Conservation (phyloP, 2,113 vertebrate species). For the Caretta caretta region DNA sequence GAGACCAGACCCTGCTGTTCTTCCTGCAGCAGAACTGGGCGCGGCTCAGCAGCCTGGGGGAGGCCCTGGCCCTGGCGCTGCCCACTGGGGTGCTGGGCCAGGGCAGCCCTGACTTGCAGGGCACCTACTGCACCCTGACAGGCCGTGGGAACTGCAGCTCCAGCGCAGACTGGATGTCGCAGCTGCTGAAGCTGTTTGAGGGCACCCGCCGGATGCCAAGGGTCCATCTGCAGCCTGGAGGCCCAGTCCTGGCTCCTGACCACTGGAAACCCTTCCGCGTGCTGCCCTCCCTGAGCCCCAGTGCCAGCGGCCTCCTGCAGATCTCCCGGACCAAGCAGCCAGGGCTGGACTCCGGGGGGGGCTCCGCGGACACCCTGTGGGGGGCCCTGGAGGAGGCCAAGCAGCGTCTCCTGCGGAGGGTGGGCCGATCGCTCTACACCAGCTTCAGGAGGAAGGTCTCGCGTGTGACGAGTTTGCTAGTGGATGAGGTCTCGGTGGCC, state of each 20-base stretch:
- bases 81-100: conserved; percentile 84
- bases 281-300: conserved; percentile 58
- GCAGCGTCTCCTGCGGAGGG: conserved; percentile 82
- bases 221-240: conserved; percentile 82
- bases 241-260: conserved; percentile 51
- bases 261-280: conserved; percentile 81
- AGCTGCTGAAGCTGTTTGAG: conserved; percentile 83
- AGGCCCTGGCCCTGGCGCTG: conserved; percentile 82
- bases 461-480: conserved; percentile 83
- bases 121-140: conserved; percentile 83
- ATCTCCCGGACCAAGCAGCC: conserved; percentile 57
- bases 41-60: conserved; percentile 84
- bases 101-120: conserved; percentile 82
- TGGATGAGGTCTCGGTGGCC: conserved; percentile 85
- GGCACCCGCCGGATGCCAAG: conserved; percentile 88
- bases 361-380: conserved; percentile 81
- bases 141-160: conserved; percentile 84
- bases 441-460: conserved; percentile 87
- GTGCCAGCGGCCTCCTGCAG: conserved; percentile 79
- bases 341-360: conserved; percentile 54
- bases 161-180: conserved; percentile 84
- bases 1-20: conserved; percentile 79
- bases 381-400: conserved; percentile 82
- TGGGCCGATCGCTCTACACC: conserved; percentile 86
- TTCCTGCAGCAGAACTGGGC: conserved; percentile 89